Evolutionary conservation across 2,113 vertebrate genomes (phyloP), one percentile per base, ranked within the genome.

Genomic region (Chaetura pelagica): DNA sequence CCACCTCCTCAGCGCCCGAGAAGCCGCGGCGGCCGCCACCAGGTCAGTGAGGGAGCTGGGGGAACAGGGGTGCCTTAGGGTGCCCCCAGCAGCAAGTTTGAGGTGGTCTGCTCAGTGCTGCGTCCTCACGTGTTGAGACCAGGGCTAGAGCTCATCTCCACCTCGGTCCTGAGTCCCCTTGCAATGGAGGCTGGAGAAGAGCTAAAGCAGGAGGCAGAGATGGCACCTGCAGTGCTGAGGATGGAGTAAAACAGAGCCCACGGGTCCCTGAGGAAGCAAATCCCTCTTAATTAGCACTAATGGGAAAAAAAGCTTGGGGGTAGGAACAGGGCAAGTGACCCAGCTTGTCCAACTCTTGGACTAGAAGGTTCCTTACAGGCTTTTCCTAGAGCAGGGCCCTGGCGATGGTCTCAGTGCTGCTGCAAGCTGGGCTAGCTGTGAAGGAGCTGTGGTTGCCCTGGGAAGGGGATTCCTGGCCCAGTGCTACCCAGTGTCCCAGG

Each of bases 1-100:
- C 98, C 11, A 97, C 23, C 63, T 96, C 66, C 93, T 34, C 73
- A 1, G 96, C 97, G 83, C 99, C 98, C 1, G 97, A 75, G 78
- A 98, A 91, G 95, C 98, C 98, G 6, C 87, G 84, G 29, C n/a
- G 52, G 38, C 84, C 86, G 9, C 89, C 82, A 6, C 92, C 97
- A 97, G 98, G 98, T 98, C 6, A 93, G 97, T 26, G 52, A 67
- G 2, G 3, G 20, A n/a, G 12, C 11, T 22, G 34, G 12, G 20
- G 35, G 38, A 38, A 80, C 0, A 0, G 34, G 10, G 35, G 13
- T 29, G 7, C 40, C 29, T 18, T 15, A 19, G 61, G 38, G 34
- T 1, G 26, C 2, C 55, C n/a, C 20, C 4, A 2, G 42, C 61
- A 55, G 64, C 34, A 72, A 23, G 22, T 74, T 40, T 32, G 71